phyloP scores from a whole-genome alignment of 2,888 invertebrate species.

The Troides helena region DNA sequence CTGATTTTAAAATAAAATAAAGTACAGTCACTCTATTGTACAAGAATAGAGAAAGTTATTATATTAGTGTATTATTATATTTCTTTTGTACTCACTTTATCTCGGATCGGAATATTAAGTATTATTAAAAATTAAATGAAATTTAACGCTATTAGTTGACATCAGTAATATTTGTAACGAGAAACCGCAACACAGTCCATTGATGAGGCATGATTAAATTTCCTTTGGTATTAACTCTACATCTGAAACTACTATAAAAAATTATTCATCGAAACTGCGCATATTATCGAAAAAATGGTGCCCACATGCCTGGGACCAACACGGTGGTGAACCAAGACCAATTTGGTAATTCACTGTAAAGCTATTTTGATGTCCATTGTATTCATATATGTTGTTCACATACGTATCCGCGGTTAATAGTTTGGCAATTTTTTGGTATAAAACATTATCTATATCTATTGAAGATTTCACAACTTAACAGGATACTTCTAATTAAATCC shows the following conservation, averaged over 20 bases:
- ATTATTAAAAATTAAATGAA: neutral
- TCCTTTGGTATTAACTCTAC: neutral
- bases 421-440: neutral
- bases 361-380: neutral
- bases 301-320: neutral
- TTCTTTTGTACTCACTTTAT: too few species aligned
- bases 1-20: too few species aligned
- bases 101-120: neutral
- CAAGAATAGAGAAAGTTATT: too few species aligned
- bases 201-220: neutral
- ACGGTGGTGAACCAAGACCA: neutral
- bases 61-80: too few species aligned
- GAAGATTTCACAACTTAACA: neutral
- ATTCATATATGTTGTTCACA: conserved; percentile 2
- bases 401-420: neutral
- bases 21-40: too few species aligned
- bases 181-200: neutral
- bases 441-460: neutral
- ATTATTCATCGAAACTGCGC: neutral
- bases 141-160: neutral
- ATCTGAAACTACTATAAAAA: neutral
- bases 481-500: conserved; percentile 5
- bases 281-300: neutral
- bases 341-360: conserved; percentile 4
- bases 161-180: neutral